Conservation (phyloP, 2,888 invertebrate genomes). For the Mystacides longicornis region DNA sequence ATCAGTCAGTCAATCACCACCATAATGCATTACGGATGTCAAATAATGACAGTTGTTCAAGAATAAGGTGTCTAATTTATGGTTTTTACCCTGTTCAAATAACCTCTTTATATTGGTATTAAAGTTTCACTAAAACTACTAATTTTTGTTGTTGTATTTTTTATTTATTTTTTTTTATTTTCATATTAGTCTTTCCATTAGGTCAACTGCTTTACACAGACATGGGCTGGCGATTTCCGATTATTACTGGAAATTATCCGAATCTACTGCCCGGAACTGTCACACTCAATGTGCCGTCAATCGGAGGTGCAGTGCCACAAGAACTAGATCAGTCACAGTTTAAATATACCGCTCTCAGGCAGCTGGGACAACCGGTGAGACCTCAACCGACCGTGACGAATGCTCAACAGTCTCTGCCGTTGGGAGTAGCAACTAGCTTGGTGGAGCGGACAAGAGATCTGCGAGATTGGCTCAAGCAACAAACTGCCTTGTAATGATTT, state of each 20-base stretch:
- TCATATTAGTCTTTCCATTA: conserved; percentile 34
- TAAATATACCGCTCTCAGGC: conserved; percentile 43
- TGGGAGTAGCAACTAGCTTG: conserved; percentile 50
- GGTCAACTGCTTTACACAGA: conserved; percentile 49
- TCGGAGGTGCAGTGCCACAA: conserved; percentile 45
- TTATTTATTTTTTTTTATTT: not conserved
- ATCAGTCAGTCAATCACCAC: too few relatives aligned
- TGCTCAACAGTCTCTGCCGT: conserved; percentile 28
- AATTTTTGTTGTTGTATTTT: not conserved
- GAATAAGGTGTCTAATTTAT: too few relatives aligned
- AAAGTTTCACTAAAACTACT: too few relatives aligned
- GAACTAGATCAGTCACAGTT: conserved; percentile 33
- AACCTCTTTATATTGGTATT: too few relatives aligned
- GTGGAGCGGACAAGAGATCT: conserved; percentile 59
- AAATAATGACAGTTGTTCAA: too few relatives aligned
- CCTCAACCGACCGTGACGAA: conserved; percentile 2
- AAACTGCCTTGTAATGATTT: conserved; percentile 23
- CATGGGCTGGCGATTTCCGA: conserved; percentile 43
- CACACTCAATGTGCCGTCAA: conserved; percentile 16
- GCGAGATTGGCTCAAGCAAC: conserved; percentile 58
- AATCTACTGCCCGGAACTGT: conserved; percentile 17
- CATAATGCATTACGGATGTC: too few relatives aligned
- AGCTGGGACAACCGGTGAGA: conserved; percentile 32
- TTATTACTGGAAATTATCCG: conserved; percentile 30
- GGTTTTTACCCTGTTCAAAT: too few relatives aligned